Conservation (phyloP, 23 tunicate genomes). For the Halocynthia aurantium region DNA sequence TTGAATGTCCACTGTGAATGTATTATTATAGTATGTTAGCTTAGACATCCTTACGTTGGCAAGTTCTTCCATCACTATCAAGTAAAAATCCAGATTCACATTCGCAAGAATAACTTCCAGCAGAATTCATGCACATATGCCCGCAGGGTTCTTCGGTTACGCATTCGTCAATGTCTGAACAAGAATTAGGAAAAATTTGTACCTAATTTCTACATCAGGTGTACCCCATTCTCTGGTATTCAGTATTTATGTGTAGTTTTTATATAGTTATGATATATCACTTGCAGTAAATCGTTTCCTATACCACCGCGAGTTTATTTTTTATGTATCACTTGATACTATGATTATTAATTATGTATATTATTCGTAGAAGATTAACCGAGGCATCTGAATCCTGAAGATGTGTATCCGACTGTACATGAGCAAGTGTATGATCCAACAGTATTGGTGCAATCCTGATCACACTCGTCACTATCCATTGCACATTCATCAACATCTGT, state of each 20-base stretch:
- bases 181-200: not conserved
- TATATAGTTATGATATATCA: not conserved
- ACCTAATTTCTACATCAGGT: not conserved
- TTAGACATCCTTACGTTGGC: constrained; percentile 13
- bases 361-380: constrained; percentile 16
- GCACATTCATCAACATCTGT: constrained; percentile 29
- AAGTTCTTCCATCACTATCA: not conserved
- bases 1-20: not conserved
- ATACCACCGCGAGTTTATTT: too few relatives aligned
- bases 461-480: constrained; percentile 12
- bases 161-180: constrained; percentile 42
- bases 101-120: constrained; percentile 33
- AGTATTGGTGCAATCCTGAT: constrained; percentile 17
- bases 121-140: constrained; percentile 27
- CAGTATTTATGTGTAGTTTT: too few relatives aligned
- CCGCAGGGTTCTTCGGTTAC: constrained; percentile 1
- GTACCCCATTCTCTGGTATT: not conserved
- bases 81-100: constrained; percentile 22
- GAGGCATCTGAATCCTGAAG: not conserved
- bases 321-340: too few relatives aligned
- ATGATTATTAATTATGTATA: too few relatives aligned
- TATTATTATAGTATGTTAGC: not conserved
- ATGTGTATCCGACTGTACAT: constrained; percentile 18
- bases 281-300: too few relatives aligned
- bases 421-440: constrained; percentile 24